Base-by-base conservation (phyloP, 2,113 vertebrate species). In the Pomatorhinus ruficollis region DNA sequence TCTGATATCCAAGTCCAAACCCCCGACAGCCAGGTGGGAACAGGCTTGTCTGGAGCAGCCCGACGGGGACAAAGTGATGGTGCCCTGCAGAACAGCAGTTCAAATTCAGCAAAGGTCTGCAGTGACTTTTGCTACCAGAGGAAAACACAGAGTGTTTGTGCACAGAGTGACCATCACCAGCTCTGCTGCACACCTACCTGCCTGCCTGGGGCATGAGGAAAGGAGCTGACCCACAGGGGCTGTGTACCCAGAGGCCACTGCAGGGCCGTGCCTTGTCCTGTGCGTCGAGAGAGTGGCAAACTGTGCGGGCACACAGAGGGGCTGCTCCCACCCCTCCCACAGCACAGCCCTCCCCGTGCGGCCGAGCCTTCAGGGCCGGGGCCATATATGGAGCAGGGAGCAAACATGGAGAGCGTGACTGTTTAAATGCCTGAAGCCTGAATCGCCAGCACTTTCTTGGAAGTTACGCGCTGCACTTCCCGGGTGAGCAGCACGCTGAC, bases 161-260 rank as follows among this genome's bases (percentile, higher is more conserved):
- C 63, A 59, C 20, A 37, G 39, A 68, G 40, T 3, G 7, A 39
- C n/a, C 0, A 0, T 50, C 79, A 50, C 17, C 3, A 1, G 8
- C 33, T 54, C 27, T 1, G 2, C 42, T 6, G 1, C 31, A 45
- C 3, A 1, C 60, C 31, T 22, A 14, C 31, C 59, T 61, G 1
- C n/a, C 57, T 61, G 47, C 42, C 35, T 5, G 2, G 16, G 40
- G 4, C 4, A 1, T 0, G 3, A 45, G 35, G 66, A 31, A 49
- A 9, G 54, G 64, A 77, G 30, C n/a, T 0, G 0, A 65, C 24
- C 31, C 1, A 0, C 0, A 2, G 12, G 56, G 1, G 0, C 31
- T 31, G 28, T 2, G 0, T 75, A 64, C 40, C 33, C 22, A 15
- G 40, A 20, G 27, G 59, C 35, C 5, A 0, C 59, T 24, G 44